Evolutionary conservation across 2,888 invertebrate species (phyloP).

Genomic region (Serripes groenlandicus): DNA sequence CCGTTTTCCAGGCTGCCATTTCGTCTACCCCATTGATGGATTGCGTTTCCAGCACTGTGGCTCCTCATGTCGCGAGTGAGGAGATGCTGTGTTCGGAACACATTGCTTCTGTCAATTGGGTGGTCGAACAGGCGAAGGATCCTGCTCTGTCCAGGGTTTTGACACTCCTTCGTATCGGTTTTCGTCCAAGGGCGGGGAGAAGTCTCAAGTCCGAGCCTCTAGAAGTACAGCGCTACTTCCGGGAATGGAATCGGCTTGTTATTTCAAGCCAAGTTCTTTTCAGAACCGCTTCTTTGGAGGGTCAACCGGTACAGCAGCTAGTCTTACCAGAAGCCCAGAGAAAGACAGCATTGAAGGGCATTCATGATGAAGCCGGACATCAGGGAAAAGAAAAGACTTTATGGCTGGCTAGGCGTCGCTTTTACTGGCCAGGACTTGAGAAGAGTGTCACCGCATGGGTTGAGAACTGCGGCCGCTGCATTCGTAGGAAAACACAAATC

Average conservation of each 20-base stretch:
- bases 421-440: background rate
- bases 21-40: background rate
- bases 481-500: background rate
- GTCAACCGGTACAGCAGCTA: background rate
- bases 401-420: background rate
- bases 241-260: background rate
- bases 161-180: background rate
- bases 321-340: background rate
- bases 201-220: background rate
- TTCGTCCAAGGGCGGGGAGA: background rate
- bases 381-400: background rate
- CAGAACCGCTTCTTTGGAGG: background rate
- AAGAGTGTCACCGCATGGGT: background rate
- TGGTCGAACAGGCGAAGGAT: background rate
- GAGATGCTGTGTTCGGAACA: background rate
- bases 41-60: background rate
- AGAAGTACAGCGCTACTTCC: background rate
- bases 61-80: background rate
- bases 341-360: background rate
- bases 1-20: background rate
- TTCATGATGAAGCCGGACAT: background rate
- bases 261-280: background rate
- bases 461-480: background rate
- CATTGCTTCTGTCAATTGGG: background rate
- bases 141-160: background rate